phyloP scores from a whole-genome alignment of 2,113 vertebrate genomes.

The Oxyura jamaicensis region DNA sequence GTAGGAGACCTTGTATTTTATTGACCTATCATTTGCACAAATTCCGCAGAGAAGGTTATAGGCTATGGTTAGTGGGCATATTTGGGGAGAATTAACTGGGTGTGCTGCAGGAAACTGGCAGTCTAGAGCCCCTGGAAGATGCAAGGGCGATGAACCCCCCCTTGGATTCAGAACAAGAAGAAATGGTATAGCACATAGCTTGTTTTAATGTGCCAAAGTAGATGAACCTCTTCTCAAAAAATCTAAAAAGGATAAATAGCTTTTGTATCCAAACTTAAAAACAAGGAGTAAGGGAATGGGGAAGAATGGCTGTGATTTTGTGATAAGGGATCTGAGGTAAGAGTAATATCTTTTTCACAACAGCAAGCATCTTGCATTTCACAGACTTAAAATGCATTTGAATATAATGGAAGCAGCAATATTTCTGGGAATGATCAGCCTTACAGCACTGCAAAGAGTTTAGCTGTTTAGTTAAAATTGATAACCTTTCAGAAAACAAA shows the following conservation, averaged over 20 bases:
- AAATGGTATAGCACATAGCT: not conserved
- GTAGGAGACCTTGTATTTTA: not conserved
- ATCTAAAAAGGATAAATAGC: not conserved
- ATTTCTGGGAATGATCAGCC: not conserved
- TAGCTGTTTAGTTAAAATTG: not conserved
- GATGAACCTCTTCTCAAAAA: not conserved
- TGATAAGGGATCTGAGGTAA: not conserved
- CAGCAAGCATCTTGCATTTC: not conserved
- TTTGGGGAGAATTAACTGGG: not conserved
- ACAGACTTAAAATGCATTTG: not conserved
- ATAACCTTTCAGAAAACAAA: not conserved
- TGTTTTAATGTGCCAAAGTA: not conserved
- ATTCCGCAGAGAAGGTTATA: not conserved
- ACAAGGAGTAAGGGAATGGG: not conserved
- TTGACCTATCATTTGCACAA: not conserved
- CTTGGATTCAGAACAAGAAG: not conserved
- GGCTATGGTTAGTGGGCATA: fast-evolving
- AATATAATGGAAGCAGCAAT: not conserved
- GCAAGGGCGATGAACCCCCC: not conserved
- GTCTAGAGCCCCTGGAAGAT: not conserved
- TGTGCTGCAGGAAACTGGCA: not conserved
- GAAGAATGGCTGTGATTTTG: not conserved
- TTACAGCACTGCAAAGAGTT: not conserved
- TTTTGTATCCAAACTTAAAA: not conserved
- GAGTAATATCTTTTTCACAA: not conserved